Conservation (phyloP, 2,113 vertebrate genomes). For the Orycteropus afer region DNA sequence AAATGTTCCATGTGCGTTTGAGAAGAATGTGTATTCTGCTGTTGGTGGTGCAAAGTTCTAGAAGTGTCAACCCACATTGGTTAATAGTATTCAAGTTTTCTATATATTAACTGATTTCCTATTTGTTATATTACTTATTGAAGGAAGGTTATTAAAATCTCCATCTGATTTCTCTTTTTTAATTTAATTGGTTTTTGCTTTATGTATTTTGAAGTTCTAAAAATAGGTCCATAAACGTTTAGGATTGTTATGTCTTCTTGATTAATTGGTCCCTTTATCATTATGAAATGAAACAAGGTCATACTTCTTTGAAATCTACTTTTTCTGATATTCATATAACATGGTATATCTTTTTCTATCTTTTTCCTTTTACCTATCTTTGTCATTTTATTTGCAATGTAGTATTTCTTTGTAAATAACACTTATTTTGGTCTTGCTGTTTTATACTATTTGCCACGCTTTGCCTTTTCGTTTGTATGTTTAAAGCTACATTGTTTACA, state of each 20-base stretch:
- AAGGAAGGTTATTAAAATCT: not conserved
- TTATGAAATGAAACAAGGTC: not conserved
- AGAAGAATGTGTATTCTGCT: not conserved
- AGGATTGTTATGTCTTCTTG: not conserved
- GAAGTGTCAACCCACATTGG: not conserved
- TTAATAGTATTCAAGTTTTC: not conserved
- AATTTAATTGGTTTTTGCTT: slow-evolving; percentile 10
- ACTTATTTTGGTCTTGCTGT: not conserved
- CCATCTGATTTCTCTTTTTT: not conserved
- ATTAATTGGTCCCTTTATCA: not conserved
- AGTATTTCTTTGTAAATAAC: slow-evolving; percentile 9
- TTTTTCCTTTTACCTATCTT: slow-evolving; percentile 2
- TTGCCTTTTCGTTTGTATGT: not conserved
- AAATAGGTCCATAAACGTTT: not conserved
- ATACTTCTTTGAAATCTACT: not conserved
- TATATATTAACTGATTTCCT: slow-evolving; percentile 9
- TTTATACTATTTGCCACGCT: not conserved
- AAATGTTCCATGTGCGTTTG: not conserved
- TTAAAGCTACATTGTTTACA: not conserved
- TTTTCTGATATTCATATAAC: not conserved
- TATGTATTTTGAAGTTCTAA: slow-evolving; percentile 25
- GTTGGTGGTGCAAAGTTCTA: not conserved
- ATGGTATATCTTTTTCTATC: not conserved
- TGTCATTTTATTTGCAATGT: not conserved
- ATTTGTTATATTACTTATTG: not conserved